Percentiles rank a stretch among this genome's conserved stretches.
Conservation (phyloP, 2,797 vertebrate species). For the Arctocebus calabarensis region DNA sequence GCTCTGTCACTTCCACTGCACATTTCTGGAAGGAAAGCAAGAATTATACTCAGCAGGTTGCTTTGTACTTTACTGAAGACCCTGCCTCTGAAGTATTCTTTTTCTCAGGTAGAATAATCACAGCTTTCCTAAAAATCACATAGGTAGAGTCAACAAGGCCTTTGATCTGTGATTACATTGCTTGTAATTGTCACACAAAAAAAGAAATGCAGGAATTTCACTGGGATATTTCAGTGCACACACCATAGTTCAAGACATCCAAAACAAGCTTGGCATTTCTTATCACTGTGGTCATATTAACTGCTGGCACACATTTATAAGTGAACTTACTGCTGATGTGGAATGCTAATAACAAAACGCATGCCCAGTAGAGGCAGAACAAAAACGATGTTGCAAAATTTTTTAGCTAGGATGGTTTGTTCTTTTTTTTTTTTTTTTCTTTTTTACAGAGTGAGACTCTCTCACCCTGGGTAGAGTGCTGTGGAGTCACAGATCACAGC, state of each 20-base stretch:
- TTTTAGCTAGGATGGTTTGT: not conserved
- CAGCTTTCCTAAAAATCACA: slow-evolving; percentile 60
- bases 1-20: not conserved
- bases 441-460: too few species aligned
- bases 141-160: not conserved
- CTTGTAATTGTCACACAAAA: not conserved
- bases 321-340: not conserved
- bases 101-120: slow-evolving; percentile 32
- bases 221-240: not conserved
- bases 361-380: not conserved
- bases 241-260: not conserved
- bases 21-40: slow-evolving; percentile 1
- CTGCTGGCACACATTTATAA: not conserved
- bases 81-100: not conserved
- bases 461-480: too few species aligned
- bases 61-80: not conserved
- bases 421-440: too few species aligned
- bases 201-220: slow-evolving; percentile 20
- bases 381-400: slow-evolving; percentile 1
- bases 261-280: not conserved
- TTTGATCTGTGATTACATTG: slow-evolving; percentile 24
- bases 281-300: not conserved
- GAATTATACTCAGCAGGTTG: not conserved
- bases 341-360: not conserved
- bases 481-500: too few species aligned